These are phyloP conservation scores for Sula dactylatra DNA, from an alignment of 2,113 vertebrate genomes.

Conservation along the genomic window DNA sequence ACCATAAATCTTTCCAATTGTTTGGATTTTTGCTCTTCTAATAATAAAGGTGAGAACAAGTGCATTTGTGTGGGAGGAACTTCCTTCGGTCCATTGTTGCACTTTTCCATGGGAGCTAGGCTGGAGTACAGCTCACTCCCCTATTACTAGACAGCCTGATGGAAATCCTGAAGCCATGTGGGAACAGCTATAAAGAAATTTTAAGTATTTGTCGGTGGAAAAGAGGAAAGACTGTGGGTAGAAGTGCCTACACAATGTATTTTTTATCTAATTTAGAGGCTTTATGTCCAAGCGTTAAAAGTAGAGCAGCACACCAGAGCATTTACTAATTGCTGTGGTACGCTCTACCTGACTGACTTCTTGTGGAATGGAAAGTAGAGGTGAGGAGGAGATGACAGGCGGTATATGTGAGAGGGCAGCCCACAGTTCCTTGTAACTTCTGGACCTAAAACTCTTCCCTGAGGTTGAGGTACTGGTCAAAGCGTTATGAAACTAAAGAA, in stretches of 20 bases:
- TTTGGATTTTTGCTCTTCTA: neutral
- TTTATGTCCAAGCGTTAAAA: neutral
- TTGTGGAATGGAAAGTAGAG: neutral
- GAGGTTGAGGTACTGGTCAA: neutral
- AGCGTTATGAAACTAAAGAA: neutral
- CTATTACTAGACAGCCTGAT: neutral
- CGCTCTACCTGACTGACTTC: neutral
- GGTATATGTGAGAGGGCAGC: neutral
- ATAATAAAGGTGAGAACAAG: neutral
- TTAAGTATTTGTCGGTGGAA: neutral
- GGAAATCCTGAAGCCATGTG: neutral
- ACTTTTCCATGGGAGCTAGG: neutral
- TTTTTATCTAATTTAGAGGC: neutral
- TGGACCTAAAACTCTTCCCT: neutral
- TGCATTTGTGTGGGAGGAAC: neutral
- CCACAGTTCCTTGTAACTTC: neutral
- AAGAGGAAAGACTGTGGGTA: neutral
- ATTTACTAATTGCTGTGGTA: neutral
- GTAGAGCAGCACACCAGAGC: too few relatives aligned
- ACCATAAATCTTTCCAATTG: neutral
- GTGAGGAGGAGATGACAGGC: neutral
- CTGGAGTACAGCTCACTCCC: neutral
- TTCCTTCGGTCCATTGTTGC: neutral
- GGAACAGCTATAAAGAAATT: neutral
- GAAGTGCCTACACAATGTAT: neutral